Conservation (phyloP, 2,113 vertebrate species). For the Muntiacus muntjak region DNA sequence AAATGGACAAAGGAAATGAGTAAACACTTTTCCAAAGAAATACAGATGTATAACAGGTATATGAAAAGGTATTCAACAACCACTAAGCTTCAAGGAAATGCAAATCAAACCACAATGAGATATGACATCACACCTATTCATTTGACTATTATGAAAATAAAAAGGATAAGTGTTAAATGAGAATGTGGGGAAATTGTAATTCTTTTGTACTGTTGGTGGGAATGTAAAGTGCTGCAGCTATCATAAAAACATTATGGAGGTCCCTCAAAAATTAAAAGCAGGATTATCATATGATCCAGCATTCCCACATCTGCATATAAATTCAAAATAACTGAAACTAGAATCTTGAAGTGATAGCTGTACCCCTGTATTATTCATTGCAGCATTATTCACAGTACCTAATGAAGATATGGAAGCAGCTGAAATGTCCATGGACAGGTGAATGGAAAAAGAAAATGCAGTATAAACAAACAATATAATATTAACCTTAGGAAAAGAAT, state of each 20-base stretch:
- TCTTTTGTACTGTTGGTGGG: background rate
- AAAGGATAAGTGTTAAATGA: background rate
- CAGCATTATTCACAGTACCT: background rate
- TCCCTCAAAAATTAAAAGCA: background rate
- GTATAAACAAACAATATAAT: background rate
- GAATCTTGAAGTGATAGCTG: background rate
- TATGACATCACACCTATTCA: background rate
- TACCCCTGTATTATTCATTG: background rate
- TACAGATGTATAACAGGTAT: background rate
- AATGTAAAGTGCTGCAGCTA: background rate
- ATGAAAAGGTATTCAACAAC: background rate
- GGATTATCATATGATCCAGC: background rate
- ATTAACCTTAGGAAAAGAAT: background rate
- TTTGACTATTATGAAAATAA: background rate
- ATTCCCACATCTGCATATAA: background rate
- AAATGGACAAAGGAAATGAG: background rate
- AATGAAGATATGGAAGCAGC: background rate
- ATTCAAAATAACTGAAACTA: background rate
- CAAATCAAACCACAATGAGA: background rate
- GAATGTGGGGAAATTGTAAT: background rate
- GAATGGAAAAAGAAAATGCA: background rate
- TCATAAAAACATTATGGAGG: background rate
- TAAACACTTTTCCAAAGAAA: background rate
- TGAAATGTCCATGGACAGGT: background rate
- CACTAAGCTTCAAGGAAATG: background rate